A percentile compares a stretch with the other conserved stretches of the same genome.
Evolutionary conservation across 37 sponge, comb jelly and placozoan species (phyloP).

Genomic region (Oscarella lobularis): DNA sequence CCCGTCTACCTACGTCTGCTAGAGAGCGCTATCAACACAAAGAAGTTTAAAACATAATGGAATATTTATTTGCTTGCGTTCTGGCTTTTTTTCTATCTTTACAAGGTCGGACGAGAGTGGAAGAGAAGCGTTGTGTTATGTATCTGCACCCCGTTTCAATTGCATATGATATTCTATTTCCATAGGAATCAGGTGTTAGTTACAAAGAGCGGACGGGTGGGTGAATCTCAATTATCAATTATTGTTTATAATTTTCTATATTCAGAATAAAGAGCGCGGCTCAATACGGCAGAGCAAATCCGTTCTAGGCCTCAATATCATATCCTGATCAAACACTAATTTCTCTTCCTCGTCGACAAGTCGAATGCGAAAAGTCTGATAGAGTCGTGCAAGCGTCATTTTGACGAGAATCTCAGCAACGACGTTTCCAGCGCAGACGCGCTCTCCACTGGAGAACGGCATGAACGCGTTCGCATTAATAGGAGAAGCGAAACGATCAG

Average conservation of each 20-base stretch:
- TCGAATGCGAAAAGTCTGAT: not conserved
- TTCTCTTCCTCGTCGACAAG: not conserved
- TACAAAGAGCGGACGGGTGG: too few relatives aligned
- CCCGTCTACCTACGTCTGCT: not conserved
- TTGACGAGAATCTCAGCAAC: not conserved
- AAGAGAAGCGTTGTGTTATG: not conserved
- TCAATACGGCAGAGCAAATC: too few relatives aligned
- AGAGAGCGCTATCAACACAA: not conserved
- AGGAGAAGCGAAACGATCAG: not conserved
- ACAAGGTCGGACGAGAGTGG: not conserved
- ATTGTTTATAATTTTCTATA: too few relatives aligned
- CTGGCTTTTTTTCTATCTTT: not conserved
- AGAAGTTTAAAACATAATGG: not conserved
- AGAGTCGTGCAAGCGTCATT: not conserved
- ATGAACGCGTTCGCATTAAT: not conserved
- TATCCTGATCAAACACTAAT: not conserved
- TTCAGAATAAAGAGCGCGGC: too few relatives aligned
- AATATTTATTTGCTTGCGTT: not conserved
- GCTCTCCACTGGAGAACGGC: not conserved
- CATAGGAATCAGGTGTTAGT: too few relatives aligned
- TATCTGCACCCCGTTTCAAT: too few relatives aligned
- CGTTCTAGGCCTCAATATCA: not conserved
- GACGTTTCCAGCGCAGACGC: not conserved
- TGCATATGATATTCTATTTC: too few relatives aligned
- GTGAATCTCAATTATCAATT: too few relatives aligned